A percentile compares a stretch with the other conserved stretches of the same genome.
Conservation (phyloP, 2,113 vertebrate genomes). For the Phrynosoma blainvillii region DNA sequence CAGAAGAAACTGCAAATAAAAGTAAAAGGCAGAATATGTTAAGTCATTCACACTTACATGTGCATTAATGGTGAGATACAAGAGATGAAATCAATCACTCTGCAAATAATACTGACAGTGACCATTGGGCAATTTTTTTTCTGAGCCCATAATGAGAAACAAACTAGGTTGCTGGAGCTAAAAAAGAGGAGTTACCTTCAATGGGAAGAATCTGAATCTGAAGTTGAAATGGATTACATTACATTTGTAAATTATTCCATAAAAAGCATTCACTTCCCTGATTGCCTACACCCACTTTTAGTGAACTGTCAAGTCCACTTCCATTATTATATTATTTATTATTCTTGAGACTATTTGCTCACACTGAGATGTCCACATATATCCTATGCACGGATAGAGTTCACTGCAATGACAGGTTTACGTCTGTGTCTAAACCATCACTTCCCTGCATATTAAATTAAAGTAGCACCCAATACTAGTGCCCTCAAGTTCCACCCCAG, state of each 20-base stretch:
- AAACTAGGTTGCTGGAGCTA: not conserved
- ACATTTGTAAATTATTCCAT: not conserved
- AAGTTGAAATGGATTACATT: not conserved
- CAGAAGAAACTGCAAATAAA: constrained; percentile 75
- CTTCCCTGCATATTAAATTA: too few species aligned
- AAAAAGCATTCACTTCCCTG: not conserved
- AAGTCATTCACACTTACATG: not conserved
- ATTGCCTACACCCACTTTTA: not conserved
- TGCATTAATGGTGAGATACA: not conserved
- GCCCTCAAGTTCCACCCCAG: too few species aligned
- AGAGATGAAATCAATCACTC: not conserved
- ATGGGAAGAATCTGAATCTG: not conserved
- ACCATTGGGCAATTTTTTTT: not conserved
- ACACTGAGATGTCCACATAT: not conserved
- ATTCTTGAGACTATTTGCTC: too few species aligned
- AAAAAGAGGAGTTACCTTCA: not conserved
- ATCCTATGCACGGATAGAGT: not conserved
- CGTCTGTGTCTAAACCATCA: too few species aligned
- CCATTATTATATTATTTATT: not conserved
- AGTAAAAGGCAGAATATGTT: not conserved
- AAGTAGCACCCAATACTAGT: too few species aligned
- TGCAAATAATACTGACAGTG: not conserved
- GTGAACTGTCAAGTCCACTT: not conserved
- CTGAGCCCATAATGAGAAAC: not conserved
- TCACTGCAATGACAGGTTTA: not conserved